Base-by-base conservation (phyloP, 2,888 invertebrate genomes). In the Tanypteryx hageni region DNA sequence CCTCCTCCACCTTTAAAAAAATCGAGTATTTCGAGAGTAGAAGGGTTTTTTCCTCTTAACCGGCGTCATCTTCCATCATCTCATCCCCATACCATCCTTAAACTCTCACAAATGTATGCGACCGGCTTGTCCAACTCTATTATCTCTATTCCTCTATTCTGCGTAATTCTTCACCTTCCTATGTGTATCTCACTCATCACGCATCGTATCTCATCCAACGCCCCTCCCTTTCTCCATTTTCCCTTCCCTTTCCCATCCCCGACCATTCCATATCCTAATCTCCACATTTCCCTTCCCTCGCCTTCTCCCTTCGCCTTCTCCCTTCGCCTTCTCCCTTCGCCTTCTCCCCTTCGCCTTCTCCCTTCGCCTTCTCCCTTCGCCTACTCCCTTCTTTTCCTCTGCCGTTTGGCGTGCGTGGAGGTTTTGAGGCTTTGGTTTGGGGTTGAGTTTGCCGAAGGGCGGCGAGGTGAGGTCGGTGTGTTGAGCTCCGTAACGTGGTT, bases 401-500 rank as follows among this genome's bases (percentile, higher is more conserved):
- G 89, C 64, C 58, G 68, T n/a, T 57, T 56, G 56, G 56, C 56
- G 18, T 27, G 56, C 10, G 56, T 18, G 64, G 64, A 64, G 64
- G 83, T n/a, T 31, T 44, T 13, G 16, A 31, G 89, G 61, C 44
- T 86, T 76, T 31, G 22, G 86, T 85, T 44, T 14, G 22, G 58
- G 85, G 86, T 11, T 31, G 0, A 9, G 61, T n/a, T 27, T 61
- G 8, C 68, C 86, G 61, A n/a, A 61, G 44, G 86, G 61, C 22
- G 31, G 58, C 13, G 85, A 44, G 44, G 44, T 44, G 44, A 44
- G 44, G 44, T 44, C 44, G 44, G 44, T 44, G 86, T 18, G 59
- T 27, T 61, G 61, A 86, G 86, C 89, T 44, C 89, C 64, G 18
- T 64, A 64, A 64, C 89, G 89, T 64, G 64, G 44, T 68, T 89